Percentiles rank a stretch among this genome's conserved stretches.
Evolutionary conservation across 2,888 invertebrate species (phyloP).

Genomic region (Hetaerina titia): DNA sequence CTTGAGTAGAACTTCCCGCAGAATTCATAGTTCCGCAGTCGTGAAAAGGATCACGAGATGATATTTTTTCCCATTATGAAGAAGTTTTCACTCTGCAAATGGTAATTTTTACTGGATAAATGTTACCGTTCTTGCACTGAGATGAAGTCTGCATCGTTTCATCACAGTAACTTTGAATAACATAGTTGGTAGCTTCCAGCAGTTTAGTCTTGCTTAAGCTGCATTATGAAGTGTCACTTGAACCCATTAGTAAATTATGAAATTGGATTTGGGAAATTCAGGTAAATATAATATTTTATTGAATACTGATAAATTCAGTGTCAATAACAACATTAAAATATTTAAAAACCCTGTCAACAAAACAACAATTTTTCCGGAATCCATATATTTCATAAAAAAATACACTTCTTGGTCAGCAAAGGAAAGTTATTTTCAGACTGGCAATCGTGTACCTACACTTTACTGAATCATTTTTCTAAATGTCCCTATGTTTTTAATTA

Average conservation of each 20-base stretch:
- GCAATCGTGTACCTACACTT: no score
- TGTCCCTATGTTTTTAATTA: no score
- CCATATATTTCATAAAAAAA: no score
- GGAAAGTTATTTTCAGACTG: no score
- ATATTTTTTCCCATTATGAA: background rate
- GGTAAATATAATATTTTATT: no score
- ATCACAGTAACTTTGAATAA: background rate
- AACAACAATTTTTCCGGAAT: no score
- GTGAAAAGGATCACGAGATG: background rate
- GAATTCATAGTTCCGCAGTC: background rate
- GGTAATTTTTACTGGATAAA: background rate
- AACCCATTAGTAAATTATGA: background rate
- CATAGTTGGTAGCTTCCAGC: background rate
- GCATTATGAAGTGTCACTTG: background rate
- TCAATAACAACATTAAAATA: no score
- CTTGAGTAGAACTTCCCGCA: background rate
- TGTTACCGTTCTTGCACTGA: background rate
- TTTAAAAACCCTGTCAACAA: no score
- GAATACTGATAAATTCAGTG: no score
- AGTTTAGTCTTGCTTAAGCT: background rate
- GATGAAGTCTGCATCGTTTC: background rate
- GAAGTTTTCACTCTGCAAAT: background rate
- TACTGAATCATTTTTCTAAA: no score
- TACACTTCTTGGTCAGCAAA: no score
- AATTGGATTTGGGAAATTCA: background rate